Evolutionary conservation across 2,888 invertebrate species (phyloP).

Genomic region (Patella depressa): DNA sequence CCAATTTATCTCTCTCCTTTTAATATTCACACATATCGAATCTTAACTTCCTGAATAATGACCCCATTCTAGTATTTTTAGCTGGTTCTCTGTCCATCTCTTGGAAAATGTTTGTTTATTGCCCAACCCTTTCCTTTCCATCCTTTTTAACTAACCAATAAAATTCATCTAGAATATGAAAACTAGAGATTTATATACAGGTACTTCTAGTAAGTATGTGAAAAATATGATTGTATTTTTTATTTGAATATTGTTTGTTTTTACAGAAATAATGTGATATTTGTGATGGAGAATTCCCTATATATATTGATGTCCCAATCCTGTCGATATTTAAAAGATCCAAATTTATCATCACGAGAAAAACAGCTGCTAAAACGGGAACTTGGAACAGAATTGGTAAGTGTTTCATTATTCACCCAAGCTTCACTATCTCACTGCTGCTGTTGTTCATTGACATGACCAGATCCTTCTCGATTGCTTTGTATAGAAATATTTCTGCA

Average conservation of each 20-base stretch:
- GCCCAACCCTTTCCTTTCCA: no score
- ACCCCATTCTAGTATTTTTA: no score
- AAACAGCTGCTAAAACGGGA: constrained; percentile 71
- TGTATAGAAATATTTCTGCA: not conserved
- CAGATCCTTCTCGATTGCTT: not conserved
- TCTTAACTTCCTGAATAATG: no score
- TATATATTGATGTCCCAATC: constrained; percentile 69
- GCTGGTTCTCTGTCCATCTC: not conserved
- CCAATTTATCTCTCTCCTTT: no score
- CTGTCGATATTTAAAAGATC: constrained; percentile 67
- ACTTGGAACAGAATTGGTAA: constrained; percentile 70
- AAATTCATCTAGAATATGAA: not conserved
- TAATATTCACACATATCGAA: no score
- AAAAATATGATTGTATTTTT: not conserved
- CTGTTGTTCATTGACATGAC: not conserved
- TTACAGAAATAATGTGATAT: constrained; percentile 58
- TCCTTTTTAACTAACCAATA: no score
- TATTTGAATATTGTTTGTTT: not conserved
- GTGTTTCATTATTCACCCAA: constrained; percentile 9
- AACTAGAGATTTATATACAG: not conserved
- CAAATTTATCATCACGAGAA: constrained; percentile 61
- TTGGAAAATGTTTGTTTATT: no score
- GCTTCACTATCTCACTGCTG: not conserved
- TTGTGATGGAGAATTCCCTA: constrained; percentile 68
- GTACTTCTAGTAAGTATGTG: not conserved